Base-by-base conservation (phyloP, 2,888 invertebrate genomes). In the Ochropleura plecta region DNA sequence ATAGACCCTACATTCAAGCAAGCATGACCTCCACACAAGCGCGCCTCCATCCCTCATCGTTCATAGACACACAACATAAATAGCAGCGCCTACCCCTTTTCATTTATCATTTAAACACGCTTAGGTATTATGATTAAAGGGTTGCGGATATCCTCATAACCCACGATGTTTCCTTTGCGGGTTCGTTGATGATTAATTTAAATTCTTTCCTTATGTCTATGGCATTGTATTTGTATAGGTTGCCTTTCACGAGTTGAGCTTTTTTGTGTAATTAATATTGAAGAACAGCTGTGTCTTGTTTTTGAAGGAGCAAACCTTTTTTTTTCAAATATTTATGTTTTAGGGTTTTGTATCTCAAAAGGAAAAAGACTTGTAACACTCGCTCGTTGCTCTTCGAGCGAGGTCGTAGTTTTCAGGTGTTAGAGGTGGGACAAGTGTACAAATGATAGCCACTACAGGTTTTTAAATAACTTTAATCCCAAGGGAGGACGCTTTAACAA, bases 61-160 rank as follows among this genome's bases (percentile, higher is more conserved):
- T 69, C 59, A 72, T 77, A 72, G 83, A 69, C 46, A 73, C 70
- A 40, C 64, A 70, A 79, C 70, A 73, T 82, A 83, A 79, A 83
- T 81, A 86, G 73, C 62, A 62, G 6, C 49, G n/a, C 70, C 70
- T 48, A 79, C 71, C 83, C 86, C 79, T 81, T 77, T 73, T 75
- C 86, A 86, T 86, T 86, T 86, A 86, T 86, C 86, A 86, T 86
- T 86, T 84, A 86, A 86, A 86, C 86, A 78, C 83, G 84, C 65
- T 86, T 76, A 83, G 70, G 76, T 62, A 83, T 82, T 82, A 83
- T 86, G 83, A 86, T 86, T 86, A 83, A 77, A 81, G 83, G 83
- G 79, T 70, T 76, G 77, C 79, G 86, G 86, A 86, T 86, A 79
- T 86, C 86, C 86, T 78, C 68, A 64, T 81, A 84, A 83, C 74